Evolutionary conservation across 2,888 invertebrate genomes (phyloP), one percentile per base, ranked within the genome.

Genomic region (Drosophila antonietae): DNA sequence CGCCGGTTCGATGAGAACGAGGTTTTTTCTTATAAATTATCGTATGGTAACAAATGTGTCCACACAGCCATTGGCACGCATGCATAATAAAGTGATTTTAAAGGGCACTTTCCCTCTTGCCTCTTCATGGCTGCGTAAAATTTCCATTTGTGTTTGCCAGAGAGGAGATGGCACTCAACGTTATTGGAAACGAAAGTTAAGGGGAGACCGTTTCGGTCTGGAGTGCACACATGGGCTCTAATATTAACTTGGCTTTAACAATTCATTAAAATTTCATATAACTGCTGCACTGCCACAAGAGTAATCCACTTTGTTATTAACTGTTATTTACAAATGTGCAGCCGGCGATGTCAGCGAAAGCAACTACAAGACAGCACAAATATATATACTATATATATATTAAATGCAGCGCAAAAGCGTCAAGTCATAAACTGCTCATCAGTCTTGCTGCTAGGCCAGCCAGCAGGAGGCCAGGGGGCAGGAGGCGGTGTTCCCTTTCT

Each of bases 391-490:
- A 52, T 62, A 55, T 39, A 65, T 28, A 28, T 78, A 78, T 88
- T 85, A 83, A 86, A 88, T 82, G 82, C 80, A 80, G 68, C 73
- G 78, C 72, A 71, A 91, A 91, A 91, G 75, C 86, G 90, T 82
- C 90, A 87, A 90, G 91, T 91, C 91, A 91, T 90, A 91, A 91
- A 85, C 89, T 86, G 91, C 90, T 91, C 91, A 91, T 91, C 91
- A 90, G 90, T 91, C 90, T 89, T 87, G 56, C 56, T 44, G 18
- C 31, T 1, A 2, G 31, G 15, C 20, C 39, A 43, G 46, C 20
- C 20, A 20, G 20, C 8, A 33, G 35, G 14, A 4, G 15, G 15
- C 5, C 8, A 2, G 8, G 7, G 12, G 3, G 39, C 10, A 15
- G 35, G 20, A 7, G 8, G 23, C 1, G 43, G 5, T 0, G 2